Evolutionary conservation across 2,888 invertebrate species (phyloP), one percentile per base, ranked within the genome.

Genomic region (Drosophila mercatorum): DNA sequence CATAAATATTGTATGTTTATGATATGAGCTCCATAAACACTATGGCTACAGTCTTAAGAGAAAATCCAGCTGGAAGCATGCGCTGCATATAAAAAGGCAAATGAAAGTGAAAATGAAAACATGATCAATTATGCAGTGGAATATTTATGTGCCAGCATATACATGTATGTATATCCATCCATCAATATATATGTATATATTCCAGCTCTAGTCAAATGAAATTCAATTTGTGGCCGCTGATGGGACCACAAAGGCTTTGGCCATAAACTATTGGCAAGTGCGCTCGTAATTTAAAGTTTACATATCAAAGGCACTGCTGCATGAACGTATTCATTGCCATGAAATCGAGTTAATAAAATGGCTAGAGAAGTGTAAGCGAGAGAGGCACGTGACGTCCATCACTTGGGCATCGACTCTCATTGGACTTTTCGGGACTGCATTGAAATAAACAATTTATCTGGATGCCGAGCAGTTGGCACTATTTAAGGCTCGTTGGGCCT

Each of bases 311-410:
- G 51, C 40, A 64, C 56, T 58, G 47, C 34, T 58, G 47, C 34
- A 59, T 12, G 64, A 28, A 47, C 41, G 44, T 59, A 46, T 76
- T 66, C 69, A 72, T 80, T 72, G 76, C 51, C 52, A 46, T 55
- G 63, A 51, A 11, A 60, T 22, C 46, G 46, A 12, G 36, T 43
- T 56, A 53, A 79, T 81, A 81, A 81, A 79, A 68, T 22, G 53
- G 70, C 68, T 64, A 61, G 66, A 53, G 71, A 55, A 59, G 58
- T 71, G 31, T 3, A 3, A 5, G 5, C 2, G 49, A 55, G 28
- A 41, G 26, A 28, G 53, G 55, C 59, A 73, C 72, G 64, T 66
- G 62, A 51, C 57, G 77, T 72, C 67, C 75, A 83, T 88, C 88
- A 88, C 80, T 87, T 75, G 81, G 67, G 73, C 67, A n/a, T 38